Evolutionary conservation across 2,113 vertebrate genomes (phyloP).

Genomic region (Colinus virginianus): DNA sequence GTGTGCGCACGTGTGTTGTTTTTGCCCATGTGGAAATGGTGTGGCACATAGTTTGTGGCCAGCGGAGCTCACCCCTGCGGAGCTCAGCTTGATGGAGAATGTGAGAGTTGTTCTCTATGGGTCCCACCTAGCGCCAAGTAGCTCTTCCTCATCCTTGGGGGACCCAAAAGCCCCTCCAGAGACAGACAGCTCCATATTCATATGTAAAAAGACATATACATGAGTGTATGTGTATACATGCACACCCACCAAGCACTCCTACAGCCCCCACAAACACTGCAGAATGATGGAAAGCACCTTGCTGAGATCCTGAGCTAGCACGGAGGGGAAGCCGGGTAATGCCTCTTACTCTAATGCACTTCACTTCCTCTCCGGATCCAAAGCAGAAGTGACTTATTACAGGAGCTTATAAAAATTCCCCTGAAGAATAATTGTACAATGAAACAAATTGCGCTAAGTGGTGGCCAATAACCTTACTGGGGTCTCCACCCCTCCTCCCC

Average conservation of each 20-base stretch:
- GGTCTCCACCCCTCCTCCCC: not conserved
- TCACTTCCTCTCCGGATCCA: constrained; percentile 17
- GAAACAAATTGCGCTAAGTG: constrained; percentile 37
- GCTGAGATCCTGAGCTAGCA: not conserved
- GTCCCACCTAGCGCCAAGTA: accelerated
- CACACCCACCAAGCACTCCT: not conserved
- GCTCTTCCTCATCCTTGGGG: not conserved
- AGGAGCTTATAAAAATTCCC: constrained; percentile 37
- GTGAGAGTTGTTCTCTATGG: not conserved
- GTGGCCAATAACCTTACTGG: constrained; percentile 17
- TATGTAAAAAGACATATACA: not conserved
- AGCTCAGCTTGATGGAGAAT: not conserved
- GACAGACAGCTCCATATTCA: not conserved
- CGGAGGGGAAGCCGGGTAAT: not conserved
- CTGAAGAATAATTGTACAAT: constrained; percentile 62
- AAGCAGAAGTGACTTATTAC: constrained; percentile 50
- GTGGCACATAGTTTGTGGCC: not conserved
- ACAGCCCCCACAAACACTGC: accelerated
- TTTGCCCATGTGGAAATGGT: not conserved
- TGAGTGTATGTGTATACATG: accelerated
- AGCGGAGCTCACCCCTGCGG: accelerated
- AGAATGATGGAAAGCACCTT: accelerated
- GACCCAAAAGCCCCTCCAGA: not conserved
- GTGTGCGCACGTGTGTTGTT: constrained; percentile 11
- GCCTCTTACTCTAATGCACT: constrained; percentile 8